These are phyloP conservation scores for Spermophilus dauricus DNA, from an alignment of 2,113 vertebrate species.

Conservation along the genomic window DNA sequence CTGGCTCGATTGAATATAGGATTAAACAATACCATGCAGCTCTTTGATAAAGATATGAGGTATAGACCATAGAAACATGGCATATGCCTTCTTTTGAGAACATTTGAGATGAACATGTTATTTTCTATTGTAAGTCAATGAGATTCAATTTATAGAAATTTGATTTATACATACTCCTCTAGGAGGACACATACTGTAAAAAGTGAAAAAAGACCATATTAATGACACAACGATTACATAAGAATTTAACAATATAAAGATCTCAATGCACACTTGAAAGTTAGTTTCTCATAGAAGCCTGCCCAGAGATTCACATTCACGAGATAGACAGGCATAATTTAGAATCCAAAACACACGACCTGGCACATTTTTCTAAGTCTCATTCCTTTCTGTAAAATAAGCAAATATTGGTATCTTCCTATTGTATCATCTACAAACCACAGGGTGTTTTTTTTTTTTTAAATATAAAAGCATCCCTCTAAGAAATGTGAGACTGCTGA, in stretches of 20 bases:
- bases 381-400: not conserved
- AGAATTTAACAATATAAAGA: not conserved
- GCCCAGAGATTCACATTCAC: not conserved
- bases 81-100: not conserved
- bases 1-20: not conserved
- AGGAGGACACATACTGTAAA: not conserved
- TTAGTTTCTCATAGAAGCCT: not conserved
- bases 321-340: not conserved
- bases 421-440: not conserved
- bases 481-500: not conserved
- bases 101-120: not conserved
- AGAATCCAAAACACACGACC: not conserved
- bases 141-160: not conserved
- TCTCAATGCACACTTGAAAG: not conserved
- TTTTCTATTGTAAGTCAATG: not conserved
- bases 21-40: not conserved
- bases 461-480: not conserved
- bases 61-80: not conserved
- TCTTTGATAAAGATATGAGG: not conserved
- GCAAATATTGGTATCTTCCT: not conserved
- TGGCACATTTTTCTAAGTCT: not conserved
- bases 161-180: not conserved
- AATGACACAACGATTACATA: not conserved
- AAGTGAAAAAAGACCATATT: not conserved
- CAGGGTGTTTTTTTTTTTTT: not conserved